Conservation (phyloP, 2,113 vertebrate species). For the Lamprologus sp. region DNA sequence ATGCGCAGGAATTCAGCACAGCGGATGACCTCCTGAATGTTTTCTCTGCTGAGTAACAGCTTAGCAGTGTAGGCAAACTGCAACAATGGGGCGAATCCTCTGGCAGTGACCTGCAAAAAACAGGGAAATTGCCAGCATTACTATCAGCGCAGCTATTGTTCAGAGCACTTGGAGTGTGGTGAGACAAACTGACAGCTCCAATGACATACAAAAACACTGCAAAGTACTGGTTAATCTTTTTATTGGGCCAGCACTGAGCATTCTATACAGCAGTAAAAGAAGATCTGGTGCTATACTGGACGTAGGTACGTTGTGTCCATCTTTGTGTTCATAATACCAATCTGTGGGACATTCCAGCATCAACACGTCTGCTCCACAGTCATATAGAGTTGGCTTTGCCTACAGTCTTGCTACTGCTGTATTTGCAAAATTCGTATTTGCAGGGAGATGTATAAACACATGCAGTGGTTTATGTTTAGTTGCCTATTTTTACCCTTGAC, state of each 20-base stretch:
- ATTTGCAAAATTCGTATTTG: neutral
- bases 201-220: conserved; percentile 67
- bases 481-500: neutral
- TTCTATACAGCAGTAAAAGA: conserved; percentile 34
- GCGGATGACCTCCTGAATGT: conserved; percentile 98
- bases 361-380: conserved; percentile 16
- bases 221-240: conserved; percentile 65
- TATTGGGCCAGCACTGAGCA: conserved; percentile 57
- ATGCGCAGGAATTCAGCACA: conserved; percentile 96
- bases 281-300: conserved; percentile 1
- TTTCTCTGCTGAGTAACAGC: conserved; percentile 97
- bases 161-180: conserved; percentile 61
- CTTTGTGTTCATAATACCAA: conserved; percentile 29
- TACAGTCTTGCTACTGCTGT: neutral
- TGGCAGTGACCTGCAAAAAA: conserved; percentile 91
- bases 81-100: conserved; percentile 95
- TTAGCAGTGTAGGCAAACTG: conserved; percentile 99
- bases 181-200: conserved; percentile 71
- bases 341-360: conserved; percentile 21
- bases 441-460: neutral
- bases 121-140: conserved; percentile 79
- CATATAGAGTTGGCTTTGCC: neutral
- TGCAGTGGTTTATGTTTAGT: neutral
- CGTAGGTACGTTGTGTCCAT: conserved; percentile 4
- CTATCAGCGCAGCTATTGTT: conserved; percentile 74